These are phyloP conservation scores for Reticulitermes lucifugus DNA, from an alignment of 2,888 invertebrate species.

Conservation along the genomic window DNA sequence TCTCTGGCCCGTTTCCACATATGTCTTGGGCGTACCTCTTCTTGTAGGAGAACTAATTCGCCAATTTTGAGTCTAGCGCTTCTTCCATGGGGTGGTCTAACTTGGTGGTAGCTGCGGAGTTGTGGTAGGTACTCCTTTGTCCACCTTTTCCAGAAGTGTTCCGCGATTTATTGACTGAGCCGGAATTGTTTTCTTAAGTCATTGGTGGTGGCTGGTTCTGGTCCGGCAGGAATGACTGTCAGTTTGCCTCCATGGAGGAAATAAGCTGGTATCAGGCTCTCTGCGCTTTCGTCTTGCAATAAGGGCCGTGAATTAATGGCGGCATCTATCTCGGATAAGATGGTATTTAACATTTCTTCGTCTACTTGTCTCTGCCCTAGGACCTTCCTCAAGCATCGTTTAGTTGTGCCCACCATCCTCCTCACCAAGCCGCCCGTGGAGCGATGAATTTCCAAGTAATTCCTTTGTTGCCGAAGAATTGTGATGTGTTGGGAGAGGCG, in stretches of 20 bases:
- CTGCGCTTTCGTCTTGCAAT: too few species aligned
- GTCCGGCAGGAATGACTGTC: too few species aligned
- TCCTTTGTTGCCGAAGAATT: neutral
- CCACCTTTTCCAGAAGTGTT: neutral
- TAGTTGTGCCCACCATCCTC: too few species aligned
- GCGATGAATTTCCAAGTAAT: too few species aligned
- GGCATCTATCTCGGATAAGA: neutral
- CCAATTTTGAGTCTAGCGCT: neutral
- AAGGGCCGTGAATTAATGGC: neutral
- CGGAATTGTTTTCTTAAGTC: neutral
- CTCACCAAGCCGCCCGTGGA: too few species aligned
- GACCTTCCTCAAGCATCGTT: too few species aligned
- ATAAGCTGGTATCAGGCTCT: too few species aligned
- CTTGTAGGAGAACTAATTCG: constrained; percentile 1
- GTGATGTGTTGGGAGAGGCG: neutral
- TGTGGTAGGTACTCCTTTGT: neutral
- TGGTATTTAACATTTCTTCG: neutral
- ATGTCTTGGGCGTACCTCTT: neutral
- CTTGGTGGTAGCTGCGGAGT: neutral
- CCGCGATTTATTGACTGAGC: neutral
- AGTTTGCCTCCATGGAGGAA: too few species aligned
- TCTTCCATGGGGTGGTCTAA: neutral
- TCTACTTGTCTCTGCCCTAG: neutral
- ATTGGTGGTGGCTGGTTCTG: too few species aligned
- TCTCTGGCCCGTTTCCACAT: neutral